phyloP scores from a whole-genome alignment of 1,140 invertebrate species.

The Prorops nasuta region DNA sequence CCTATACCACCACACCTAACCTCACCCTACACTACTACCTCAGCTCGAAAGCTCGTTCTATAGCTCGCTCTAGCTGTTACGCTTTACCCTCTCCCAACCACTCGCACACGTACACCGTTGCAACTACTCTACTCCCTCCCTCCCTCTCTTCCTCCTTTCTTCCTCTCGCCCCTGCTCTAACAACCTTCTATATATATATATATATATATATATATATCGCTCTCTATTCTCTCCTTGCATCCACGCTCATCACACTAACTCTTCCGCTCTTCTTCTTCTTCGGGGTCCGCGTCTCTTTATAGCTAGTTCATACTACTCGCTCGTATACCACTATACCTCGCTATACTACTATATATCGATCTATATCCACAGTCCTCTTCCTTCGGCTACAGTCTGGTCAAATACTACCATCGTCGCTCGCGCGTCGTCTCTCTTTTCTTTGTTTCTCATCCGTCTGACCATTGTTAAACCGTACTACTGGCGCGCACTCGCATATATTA shows the following conservation, averaged over 20 bases:
- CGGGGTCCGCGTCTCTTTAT: neutral
- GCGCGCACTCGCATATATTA: too few species aligned
- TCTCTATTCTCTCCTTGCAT: conserved; percentile 16
- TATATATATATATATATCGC: too few species aligned
- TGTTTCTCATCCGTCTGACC: too few species aligned
- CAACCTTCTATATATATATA: too few species aligned
- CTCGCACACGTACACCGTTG: too few species aligned
- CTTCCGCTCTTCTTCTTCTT: conserved; percentile 3
- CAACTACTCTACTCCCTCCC: neutral
- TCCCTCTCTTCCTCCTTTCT: neutral
- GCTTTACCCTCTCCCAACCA: too few species aligned
- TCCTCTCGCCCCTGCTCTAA: conserved; percentile 13
- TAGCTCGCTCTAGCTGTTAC: neutral
- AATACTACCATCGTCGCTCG: too few species aligned
- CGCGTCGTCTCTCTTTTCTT: too few species aligned
- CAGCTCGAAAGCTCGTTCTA: neutral
- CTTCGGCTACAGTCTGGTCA: too few species aligned
- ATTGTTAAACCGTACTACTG: too few species aligned
- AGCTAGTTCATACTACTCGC: conserved; percentile 9
- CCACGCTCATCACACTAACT: conserved; percentile 19
- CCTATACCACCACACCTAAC: neutral
- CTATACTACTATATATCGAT: too few species aligned
- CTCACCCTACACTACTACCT: neutral
- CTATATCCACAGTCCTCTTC: too few species aligned
- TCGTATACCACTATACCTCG: conserved; percentile 5